Conservation (phyloP, 1,140 invertebrate genomes). For the Macrobrachium rosenbergii region DNA sequence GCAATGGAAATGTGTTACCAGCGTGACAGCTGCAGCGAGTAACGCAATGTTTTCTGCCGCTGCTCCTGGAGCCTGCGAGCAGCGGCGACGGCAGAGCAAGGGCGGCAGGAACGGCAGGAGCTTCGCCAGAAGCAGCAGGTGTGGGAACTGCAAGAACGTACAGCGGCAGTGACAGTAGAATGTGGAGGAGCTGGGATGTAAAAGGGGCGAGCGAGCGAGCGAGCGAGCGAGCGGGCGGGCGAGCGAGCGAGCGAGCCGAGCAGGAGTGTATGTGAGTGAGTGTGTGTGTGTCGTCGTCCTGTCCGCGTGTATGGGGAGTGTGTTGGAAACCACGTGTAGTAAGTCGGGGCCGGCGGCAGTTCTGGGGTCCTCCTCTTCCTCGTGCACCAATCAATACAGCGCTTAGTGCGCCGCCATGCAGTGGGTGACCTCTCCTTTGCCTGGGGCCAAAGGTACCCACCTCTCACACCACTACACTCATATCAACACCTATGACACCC, state of each 20-base stretch:
- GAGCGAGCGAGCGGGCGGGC: background rate
- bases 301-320: too few species aligned
- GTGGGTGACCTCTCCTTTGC: constrained; percentile 34
- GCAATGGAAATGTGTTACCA: too few species aligned
- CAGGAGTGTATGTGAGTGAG: constrained; percentile 3
- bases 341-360: too few species aligned
- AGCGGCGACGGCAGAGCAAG: background rate
- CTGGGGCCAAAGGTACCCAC: constrained; percentile 32
- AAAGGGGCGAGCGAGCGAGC: background rate
- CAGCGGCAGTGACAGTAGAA: too few species aligned
- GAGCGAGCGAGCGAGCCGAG: constrained; percentile 10
- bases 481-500: background rate
- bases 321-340: too few species aligned
- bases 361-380: constrained; percentile 30
- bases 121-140: constrained; percentile 2
- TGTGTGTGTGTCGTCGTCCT: too few species aligned
- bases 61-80: background rate
- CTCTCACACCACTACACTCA: constrained; percentile 16
- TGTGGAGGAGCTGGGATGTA: background rate
- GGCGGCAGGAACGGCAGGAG: background rate
- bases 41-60: too few species aligned
- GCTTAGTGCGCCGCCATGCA: constrained; percentile 58
- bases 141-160: background rate
- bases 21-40: too few species aligned
- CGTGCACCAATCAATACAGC: constrained; percentile 61